phyloP scores from a whole-genome alignment of 92 coral and sea anemone species.

The Palythoa caribaeorum region DNA sequence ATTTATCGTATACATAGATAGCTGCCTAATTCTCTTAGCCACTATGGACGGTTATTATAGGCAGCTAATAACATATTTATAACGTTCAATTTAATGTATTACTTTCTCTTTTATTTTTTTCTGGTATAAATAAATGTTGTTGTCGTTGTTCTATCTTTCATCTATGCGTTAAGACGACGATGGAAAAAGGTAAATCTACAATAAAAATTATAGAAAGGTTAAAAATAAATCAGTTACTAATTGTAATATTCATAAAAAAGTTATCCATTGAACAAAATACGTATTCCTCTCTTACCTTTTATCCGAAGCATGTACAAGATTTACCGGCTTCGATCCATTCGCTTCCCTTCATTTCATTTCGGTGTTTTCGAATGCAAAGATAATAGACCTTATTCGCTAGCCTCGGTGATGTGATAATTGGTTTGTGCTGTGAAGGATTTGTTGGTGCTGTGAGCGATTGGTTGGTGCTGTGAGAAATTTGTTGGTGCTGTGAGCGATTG shows the following conservation, averaged over 20 bases:
- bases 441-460: too few species aligned
- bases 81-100: too few species aligned
- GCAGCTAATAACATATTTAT: too few species aligned
- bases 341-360: slow-evolving; percentile 47
- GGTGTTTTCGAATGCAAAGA: slow-evolving; percentile 52
- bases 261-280: not conserved
- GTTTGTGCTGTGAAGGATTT: slow-evolving; percentile 17
- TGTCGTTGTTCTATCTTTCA: too few species aligned
- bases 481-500: not conserved
- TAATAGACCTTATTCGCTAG: slow-evolving; percentile 26
- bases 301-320: slow-evolving; percentile 51
- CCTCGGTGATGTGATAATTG: too few species aligned
- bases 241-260: not conserved
- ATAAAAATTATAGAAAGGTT: slow-evolving; percentile 19
- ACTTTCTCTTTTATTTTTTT: too few species aligned
- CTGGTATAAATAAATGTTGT: too few species aligned
- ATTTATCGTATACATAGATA: too few species aligned
- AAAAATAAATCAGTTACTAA: slow-evolving; percentile 2
- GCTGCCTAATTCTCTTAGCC: too few species aligned
- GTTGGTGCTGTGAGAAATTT: too few species aligned
- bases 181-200: slow-evolving; percentile 54
- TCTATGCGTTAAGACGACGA: slow-evolving; percentile 53
- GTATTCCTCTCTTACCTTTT: slow-evolving; percentile 31
- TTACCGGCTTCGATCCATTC: not conserved
- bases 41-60: too few species aligned